A percentile compares a stretch with the other conserved stretches of the same genome.
Evolutionary conservation across 2,113 vertebrate species (phyloP).

Genomic region (Nycticryphes semicollaris): DNA sequence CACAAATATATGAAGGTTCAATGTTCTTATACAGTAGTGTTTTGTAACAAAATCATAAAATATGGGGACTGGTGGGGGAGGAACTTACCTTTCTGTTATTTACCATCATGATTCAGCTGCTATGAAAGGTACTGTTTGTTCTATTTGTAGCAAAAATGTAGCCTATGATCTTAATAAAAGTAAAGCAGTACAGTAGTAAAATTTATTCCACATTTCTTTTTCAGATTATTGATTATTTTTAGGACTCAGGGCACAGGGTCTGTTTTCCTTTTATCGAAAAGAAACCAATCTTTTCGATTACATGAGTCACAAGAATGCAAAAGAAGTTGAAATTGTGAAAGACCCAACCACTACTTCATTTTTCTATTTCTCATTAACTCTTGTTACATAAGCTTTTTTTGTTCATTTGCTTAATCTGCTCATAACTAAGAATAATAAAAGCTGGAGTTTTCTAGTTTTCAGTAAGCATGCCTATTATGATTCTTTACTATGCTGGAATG

Average conservation of each 20-base stretch:
- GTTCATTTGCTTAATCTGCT: not conserved
- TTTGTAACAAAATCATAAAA: not conserved
- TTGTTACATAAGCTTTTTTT: too few species aligned
- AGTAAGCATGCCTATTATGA: not conserved
- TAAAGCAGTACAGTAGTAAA: not conserved
- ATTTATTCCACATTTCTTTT: not conserved
- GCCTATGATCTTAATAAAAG: not conserved
- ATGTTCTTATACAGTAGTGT: not conserved
- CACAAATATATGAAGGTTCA: not conserved
- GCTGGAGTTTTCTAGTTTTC: not conserved
- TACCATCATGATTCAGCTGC: not conserved
- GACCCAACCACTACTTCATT: not conserved
- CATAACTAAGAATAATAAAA: not conserved
- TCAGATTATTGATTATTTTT: not conserved
- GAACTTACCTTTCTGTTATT: not conserved
- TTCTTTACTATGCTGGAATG: not conserved
- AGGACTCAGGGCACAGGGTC: too few species aligned
- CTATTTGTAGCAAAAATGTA: not conserved
- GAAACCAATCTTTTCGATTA: not conserved
- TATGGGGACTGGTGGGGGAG: rapidly evolving
- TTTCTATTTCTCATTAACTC: not conserved
- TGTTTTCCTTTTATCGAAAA: not conserved
- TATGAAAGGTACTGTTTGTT: not conserved
- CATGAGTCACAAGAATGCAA: not conserved
- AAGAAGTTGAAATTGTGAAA: not conserved